Percentiles rank a stretch among this genome's conserved stretches.
These are phyloP conservation scores for Sebastolobus altivelis DNA, from an alignment of 2,797 vertebrate genomes.

Conservation along the genomic window DNA sequence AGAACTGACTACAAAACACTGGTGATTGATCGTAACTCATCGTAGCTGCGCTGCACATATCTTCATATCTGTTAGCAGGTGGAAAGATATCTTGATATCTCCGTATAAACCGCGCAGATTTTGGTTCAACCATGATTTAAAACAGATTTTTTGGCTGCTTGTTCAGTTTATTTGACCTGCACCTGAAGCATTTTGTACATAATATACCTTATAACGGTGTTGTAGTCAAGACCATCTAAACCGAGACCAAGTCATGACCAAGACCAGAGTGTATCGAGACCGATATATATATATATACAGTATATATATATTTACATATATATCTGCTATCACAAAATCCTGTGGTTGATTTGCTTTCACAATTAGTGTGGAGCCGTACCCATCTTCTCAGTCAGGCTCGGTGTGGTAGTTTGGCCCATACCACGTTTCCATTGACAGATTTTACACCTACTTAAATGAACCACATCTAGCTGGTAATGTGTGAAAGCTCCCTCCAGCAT, in stretches of 20 bases:
- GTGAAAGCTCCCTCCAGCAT: neutral
- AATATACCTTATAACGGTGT: neutral
- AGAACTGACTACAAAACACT: too few relatives aligned
- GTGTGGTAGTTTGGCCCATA: neutral
- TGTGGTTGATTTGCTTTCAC: too few relatives aligned
- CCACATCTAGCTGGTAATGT: neutral
- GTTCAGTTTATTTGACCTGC: neutral
- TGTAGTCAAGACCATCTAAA: too few relatives aligned
- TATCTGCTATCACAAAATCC: too few relatives aligned
- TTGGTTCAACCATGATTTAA: neutral
- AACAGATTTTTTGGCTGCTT: neutral
- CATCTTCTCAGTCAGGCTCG: neutral
- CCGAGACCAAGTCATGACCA: too few relatives aligned
- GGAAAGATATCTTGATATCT: neutral
- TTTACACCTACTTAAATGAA: neutral
- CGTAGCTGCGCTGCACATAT: neutral
- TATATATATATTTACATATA: too few relatives aligned
- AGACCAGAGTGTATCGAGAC: too few relatives aligned
- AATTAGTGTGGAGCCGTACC: too few relatives aligned
- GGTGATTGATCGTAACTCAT: neutral
- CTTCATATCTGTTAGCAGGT: neutral
- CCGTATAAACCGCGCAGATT: neutral
- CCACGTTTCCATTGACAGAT: neutral
- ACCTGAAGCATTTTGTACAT: neutral
- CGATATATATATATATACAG: too few relatives aligned